Base-by-base conservation (phyloP, 2,888 invertebrate species). In the Mamestra brassicae region DNA sequence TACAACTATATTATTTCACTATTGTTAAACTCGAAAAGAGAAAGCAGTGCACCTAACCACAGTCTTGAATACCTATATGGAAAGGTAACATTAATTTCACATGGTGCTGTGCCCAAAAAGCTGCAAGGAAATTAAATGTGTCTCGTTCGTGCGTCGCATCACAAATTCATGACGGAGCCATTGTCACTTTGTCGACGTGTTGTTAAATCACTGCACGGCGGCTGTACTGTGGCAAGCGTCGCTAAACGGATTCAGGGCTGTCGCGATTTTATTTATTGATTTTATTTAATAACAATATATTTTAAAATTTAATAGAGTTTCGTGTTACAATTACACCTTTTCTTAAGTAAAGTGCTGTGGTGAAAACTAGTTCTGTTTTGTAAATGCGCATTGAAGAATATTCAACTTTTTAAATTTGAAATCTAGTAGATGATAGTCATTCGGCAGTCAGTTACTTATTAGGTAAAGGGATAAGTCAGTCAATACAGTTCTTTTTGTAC, bases 161-260 rank as follows among this genome's bases (percentile, higher is more conserved):
- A 34, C 60, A 83, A 61, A n/a, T 38, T 5, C 61, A n/a, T 15
- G 17, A 83, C 45, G 38, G 50, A 65, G 57, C 63, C 38, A 67
- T 70, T 70, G 63, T 71, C n/a, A 55, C 52, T 70, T 74, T 83
- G 80, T 83, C n/a, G 55, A 65, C 38, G 57, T 26, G 65, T 78
- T 70, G 61, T 74, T 78, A 42, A 79, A 84, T 70, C 69, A 64
- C 45, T 68, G 80, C 74, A 74, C 81, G 80, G 38, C 34, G 47
- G 2, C 26, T 55, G 74, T 50, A 3, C 75, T 64, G 75, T 75
- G 84, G 70, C 80, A 57, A 79, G 52, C 61, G 50, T 71, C 61
- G 63, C 66, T 42, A 71, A 80, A 67, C 34, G 15, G 42, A 1
- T 36, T 36, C 34, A 81, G 81, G 81, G 81, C 8, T 81, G 67